Base-by-base conservation (phyloP, 2,797 vertebrate species). In the Pogonophryne albipinna region DNA sequence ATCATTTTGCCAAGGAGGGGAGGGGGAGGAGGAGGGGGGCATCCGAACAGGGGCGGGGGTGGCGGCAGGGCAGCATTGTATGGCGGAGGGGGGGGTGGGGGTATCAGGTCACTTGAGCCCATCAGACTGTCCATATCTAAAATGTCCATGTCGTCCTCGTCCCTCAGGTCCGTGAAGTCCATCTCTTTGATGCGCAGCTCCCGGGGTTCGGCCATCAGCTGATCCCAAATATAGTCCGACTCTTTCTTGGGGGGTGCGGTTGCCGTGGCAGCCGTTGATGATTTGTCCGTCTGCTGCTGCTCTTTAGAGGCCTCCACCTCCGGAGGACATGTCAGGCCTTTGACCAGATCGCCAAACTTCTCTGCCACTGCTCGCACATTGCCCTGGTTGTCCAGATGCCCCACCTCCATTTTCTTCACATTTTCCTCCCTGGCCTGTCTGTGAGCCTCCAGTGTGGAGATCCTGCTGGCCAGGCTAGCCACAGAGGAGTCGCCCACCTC, bases 171-270 rank as follows among this genome's bases (percentile, higher is more conserved):
- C 0, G 98, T 99, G 92, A 99, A 99, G 93, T 99, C 97, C 95
- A 99, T 97, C 78, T 99, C 98, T 94, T 98, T 98, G 87, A 99
- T 99, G 77, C 96, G 95, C 68, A 99, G 96, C 94, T 98, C 97
- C 77, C 96, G 94, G 19, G 97, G 97, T 13, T 93, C 87, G 57
- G 97, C 97, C 97, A 99, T 96, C 73, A 99, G 95, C 94, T 99
- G 98, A 91, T 99, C 98, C 98, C 98, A 99, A 89, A 99, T 99
- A 51, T 98, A 95, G 85, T 99, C 98, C 0, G 97, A 98, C 91
- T 99, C 98, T 11, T 97, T 98, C 93, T 98, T 98, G 0, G 95
- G 91, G 6, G 95, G 95, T 44, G 56, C 58, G 5, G 88, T 62
- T 0, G 87, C 60, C 0, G 85, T 58, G 20, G 83, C 73, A 0